These are phyloP conservation scores for Natator depressus DNA, from an alignment of 2,113 vertebrate species.

Conservation along the genomic window DNA sequence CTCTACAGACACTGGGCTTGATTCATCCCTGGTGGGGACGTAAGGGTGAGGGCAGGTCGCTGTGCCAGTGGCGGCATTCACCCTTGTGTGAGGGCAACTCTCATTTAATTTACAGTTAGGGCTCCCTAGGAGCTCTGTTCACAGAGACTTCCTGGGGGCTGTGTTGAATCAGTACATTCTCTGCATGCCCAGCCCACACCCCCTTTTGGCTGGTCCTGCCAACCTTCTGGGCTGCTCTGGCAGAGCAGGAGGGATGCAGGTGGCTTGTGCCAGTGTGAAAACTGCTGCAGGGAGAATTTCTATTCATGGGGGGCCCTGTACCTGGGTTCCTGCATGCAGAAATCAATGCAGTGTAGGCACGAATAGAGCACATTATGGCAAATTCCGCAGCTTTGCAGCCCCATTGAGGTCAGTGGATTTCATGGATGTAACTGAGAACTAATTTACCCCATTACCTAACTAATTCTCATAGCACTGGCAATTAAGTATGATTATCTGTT, in stretches of 20 bases:
- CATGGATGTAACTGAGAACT: background rate
- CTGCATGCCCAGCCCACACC: background rate
- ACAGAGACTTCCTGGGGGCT: background rate
- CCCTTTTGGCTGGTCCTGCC: background rate
- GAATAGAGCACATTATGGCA: background rate
- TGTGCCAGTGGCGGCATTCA: background rate
- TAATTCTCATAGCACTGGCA: background rate
- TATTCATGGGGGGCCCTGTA: background rate
- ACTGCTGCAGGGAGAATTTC: background rate
- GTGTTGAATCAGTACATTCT: background rate
- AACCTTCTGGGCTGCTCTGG: background rate
- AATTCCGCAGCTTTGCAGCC: background rate
- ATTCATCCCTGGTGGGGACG: background rate
- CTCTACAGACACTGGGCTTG: background rate
- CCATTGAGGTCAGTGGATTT: background rate
- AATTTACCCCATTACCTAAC: background rate
- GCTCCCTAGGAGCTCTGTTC: background rate
- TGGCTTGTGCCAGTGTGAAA: background rate
- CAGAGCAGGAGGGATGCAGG: background rate
- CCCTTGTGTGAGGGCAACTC: background rate
- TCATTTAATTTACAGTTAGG: background rate
- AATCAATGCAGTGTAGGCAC: background rate
- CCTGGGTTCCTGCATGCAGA: background rate
- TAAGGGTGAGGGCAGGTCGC: background rate
- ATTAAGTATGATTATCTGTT: background rate